These are phyloP conservation scores for Polyodon spathula DNA, from an alignment of 2,113 vertebrate genomes.

Conservation along the genomic window DNA sequence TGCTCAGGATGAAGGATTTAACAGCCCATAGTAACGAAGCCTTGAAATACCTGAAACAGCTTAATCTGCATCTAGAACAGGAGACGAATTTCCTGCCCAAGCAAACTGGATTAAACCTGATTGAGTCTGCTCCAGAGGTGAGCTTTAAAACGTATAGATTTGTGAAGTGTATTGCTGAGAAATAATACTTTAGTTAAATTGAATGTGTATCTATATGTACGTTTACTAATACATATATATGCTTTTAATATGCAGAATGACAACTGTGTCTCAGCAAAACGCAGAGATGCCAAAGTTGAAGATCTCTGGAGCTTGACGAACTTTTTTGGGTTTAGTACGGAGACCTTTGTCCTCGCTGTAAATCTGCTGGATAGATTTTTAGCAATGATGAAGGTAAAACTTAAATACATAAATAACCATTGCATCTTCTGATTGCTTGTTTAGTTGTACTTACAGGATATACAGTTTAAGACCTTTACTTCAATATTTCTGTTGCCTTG, in stretches of 20 bases:
- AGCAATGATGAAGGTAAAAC: conserved; percentile 85
- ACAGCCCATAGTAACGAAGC: conserved; percentile 56
- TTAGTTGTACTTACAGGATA: too few relatives aligned
- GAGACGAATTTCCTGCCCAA: conserved; percentile 76
- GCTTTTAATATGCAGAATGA: conserved; percentile 56
- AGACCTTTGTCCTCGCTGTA: conserved; percentile 88
- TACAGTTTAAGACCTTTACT: too few relatives aligned
- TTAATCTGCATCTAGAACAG: conserved; percentile 74
- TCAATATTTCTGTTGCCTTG: too few relatives aligned
- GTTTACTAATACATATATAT: too few relatives aligned
- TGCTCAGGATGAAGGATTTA: conserved; percentile 46
- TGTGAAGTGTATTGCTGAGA: not conserved
- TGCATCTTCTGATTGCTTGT: not conserved
- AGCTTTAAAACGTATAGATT: conserved; percentile 3
- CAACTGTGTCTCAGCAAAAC: conserved; percentile 70
- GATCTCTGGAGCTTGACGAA: conserved; percentile 89
- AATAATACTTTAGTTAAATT: not conserved
- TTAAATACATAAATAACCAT: too few relatives aligned
- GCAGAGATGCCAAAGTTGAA: conserved; percentile 84
- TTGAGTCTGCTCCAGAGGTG: conserved; percentile 74
- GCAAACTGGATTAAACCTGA: conserved; percentile 74
- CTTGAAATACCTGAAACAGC: conserved; percentile 77
- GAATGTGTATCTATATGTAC: too few relatives aligned
- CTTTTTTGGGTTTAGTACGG: conserved; percentile 88
- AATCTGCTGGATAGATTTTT: conserved; percentile 94